Base-by-base conservation (phyloP, 2,888 invertebrate species). In the Myopa tessellatipennis region DNA sequence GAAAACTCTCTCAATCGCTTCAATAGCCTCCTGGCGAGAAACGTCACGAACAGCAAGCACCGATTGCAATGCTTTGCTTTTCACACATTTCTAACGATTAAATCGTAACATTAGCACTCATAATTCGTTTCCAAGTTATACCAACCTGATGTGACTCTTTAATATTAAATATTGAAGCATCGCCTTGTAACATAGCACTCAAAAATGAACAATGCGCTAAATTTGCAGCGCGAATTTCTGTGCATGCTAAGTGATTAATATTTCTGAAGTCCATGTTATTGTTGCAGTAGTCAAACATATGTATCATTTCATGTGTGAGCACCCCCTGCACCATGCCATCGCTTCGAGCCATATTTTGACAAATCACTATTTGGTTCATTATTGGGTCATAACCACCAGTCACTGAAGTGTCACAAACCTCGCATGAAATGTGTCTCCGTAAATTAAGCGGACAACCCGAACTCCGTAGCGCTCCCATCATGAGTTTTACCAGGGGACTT, bases 251-350 rank as follows among this genome's bases (percentile, higher is more conserved):
- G 88, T 98, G 98, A 81, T 97, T 95, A 81, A 97, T 91, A 87
- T 98, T 96, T 83, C 92, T 94, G 84, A 97, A 96, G 89, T 98
- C 95, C 77, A 98, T 87, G 69, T 98, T 92, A 82, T 97, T 95
- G 65, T 94, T 92, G 87, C 98, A 98, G 86, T 93, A 95, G 88
- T 98, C 98, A 86, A 97, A 98, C 96, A 98, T 98, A 88, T 98
- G 98, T 69, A 98, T 94, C 92, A 98, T 92, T 89, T 98, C 98
- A 85, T 98, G 98, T 0, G 94, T 93, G 63, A 98, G 87, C 0
- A 97, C 95, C 36, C 94, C 94, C 87, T 95, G 95, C 0, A 96
- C 92, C 87, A 93, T 91, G 14, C 93, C 92, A 85, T 93, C 91
- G 40, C 90, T 91, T 34, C 89, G 91, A 0, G 94, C 94, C 77